phyloP scores from a whole-genome alignment of 2,888 invertebrate genomes.

The Leucania comma region DNA sequence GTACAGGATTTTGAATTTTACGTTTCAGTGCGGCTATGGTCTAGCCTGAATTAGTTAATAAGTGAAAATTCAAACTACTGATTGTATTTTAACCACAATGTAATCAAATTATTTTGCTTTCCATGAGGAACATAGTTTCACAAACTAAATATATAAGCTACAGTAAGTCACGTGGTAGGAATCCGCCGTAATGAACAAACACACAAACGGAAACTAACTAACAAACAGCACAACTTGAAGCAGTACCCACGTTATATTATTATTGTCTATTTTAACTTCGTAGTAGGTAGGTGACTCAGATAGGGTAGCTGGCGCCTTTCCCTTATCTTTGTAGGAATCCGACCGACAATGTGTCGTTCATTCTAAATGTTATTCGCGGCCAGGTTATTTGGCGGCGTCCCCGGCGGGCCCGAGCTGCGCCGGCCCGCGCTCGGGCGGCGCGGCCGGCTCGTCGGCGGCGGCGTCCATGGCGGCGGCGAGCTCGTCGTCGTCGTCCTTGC shows the following conservation, averaged over 20 bases:
- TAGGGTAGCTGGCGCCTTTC: too few relatives aligned
- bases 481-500: conserved; percentile 92
- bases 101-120: conserved; percentile 8
- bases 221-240: neutral
- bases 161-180: neutral
- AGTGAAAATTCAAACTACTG: conserved; percentile 15
- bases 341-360: neutral
- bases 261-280: conserved; percentile 20
- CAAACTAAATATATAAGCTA: conserved; percentile 29
- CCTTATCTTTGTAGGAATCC: neutral
- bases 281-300: neutral
- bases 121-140: conserved; percentile 7
- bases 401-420: conserved; percentile 10
- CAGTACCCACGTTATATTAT: neutral
- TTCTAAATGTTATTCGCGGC: too few relatives aligned
- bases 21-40: too few relatives aligned
- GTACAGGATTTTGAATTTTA: too few relatives aligned
- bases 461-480: conserved; percentile 67
- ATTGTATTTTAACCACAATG: conserved; percentile 14
- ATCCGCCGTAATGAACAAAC: neutral
- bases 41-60: too few relatives aligned
- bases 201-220: conserved; percentile 6
- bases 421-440: neutral
- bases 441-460: conserved; percentile 7
- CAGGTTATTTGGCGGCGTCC: too few relatives aligned